A percentile compares a stretch with the other conserved stretches of the same genome.
Evolutionary conservation across 2,888 invertebrate genomes (phyloP).

Genomic region (Parthenolecanium corni): DNA sequence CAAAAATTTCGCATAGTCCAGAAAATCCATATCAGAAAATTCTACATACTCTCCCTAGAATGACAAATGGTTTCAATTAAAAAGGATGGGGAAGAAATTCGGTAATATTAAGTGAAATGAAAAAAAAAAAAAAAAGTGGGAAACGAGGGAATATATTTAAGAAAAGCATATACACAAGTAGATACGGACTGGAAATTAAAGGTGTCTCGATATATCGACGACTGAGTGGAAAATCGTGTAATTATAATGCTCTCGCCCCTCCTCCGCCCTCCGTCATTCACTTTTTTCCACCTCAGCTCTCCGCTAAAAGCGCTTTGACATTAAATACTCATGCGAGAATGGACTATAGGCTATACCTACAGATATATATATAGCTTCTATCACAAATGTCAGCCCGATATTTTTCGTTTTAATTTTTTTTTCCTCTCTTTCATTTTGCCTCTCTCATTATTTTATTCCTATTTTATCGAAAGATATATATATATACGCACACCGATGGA

Average conservation of each 20-base stretch:
- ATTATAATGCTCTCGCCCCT: constrained; percentile 17
- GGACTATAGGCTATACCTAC: constrained; percentile 1
- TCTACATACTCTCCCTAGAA: too few relatives aligned
- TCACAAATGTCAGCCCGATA: constrained; percentile 27
- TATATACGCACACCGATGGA: not conserved
- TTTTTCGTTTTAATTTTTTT: constrained; percentile 17
- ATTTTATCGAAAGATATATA: not conserved
- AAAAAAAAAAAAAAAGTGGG: not conserved
- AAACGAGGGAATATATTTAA: not conserved
- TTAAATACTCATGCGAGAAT: constrained; percentile 26
- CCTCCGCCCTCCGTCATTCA: not conserved
- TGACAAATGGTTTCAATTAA: constrained; percentile 16
- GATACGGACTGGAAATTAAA: constrained; percentile 3
- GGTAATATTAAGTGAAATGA: constrained; percentile 1
- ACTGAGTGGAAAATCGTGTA: constrained; percentile 27
- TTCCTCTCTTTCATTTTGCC: not conserved
- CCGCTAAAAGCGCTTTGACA: constrained; percentile 8
- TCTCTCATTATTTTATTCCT: not conserved
- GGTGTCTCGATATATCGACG: constrained; percentile 17
- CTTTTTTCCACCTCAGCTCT: not conserved
- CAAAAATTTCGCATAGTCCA: too few relatives aligned
- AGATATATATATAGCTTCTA: constrained; percentile 7
- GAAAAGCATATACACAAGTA: not conserved
- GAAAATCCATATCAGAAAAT: too few relatives aligned
- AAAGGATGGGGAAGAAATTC: constrained; percentile 2